Evolutionary conservation across 2,888 invertebrate species (phyloP).

Genomic region (Megastigmus dorsalis): DNA sequence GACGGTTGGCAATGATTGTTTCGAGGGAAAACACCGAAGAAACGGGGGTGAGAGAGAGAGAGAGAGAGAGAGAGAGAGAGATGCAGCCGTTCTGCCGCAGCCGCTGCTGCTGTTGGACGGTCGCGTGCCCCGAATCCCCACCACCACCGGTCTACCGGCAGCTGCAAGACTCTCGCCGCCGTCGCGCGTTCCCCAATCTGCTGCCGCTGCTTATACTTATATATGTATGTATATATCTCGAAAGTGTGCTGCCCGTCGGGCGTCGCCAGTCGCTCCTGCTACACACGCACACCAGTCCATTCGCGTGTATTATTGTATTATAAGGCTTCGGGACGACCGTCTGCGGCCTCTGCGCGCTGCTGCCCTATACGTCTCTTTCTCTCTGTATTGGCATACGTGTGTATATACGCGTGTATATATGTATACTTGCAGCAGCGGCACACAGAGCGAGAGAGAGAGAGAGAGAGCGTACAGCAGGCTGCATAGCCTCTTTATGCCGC

Average conservation of each 20-base stretch:
- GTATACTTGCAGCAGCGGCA: constrained; percentile 29
- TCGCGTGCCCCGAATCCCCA: constrained; percentile 65
- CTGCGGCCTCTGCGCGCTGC: too few species aligned
- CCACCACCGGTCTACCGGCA: constrained; percentile 50
- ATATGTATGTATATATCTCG: too few species aligned
- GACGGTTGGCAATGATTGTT: constrained; percentile 49
- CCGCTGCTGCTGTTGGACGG: constrained; percentile 40
- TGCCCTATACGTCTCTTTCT: too few species aligned
- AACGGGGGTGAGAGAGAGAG: constrained; percentile 52
- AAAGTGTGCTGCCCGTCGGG: constrained; percentile 49
- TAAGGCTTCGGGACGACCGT: too few species aligned
- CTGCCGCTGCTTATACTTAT: too few species aligned
- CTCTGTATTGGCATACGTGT: constrained; percentile 5
- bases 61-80: too few species aligned
- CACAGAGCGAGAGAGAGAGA: not conserved
- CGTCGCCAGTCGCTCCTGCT: constrained; percentile 16
- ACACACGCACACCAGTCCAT: not conserved
- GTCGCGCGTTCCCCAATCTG: constrained; percentile 53
- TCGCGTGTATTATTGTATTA: too few species aligned
- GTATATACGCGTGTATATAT: not conserved
- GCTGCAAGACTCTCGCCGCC: too few species aligned
- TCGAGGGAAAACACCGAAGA: constrained; percentile 15
- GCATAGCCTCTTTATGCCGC: constrained; percentile 55
- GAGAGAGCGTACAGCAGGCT: too few species aligned
- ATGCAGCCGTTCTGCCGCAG: too few species aligned